These are phyloP conservation scores for Meiosimyza platycephala DNA, from an alignment of 2,888 invertebrate genomes.

Conservation along the genomic window DNA sequence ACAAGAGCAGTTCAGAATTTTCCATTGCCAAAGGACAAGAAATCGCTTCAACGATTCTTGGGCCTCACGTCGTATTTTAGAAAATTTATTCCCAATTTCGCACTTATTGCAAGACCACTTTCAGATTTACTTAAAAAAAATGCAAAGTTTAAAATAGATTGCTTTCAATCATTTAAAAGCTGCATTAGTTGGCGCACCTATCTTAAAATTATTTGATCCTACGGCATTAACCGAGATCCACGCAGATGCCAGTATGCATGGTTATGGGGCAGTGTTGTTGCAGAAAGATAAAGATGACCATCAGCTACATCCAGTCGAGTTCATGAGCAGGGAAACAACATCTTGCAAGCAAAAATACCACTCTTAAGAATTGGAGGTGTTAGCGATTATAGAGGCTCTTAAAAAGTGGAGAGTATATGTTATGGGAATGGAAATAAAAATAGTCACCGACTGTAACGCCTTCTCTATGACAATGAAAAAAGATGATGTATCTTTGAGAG, in stretches of 20 bases:
- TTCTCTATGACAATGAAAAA: conserved; percentile 38
- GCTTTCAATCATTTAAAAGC: no score
- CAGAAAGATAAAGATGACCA: conserved; percentile 45
- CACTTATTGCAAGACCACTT: no score
- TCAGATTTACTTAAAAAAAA: no score
- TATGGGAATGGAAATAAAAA: conserved; percentile 33
- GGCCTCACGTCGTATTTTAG: no score
- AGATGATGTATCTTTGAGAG: conserved; percentile 36
- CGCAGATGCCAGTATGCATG: conserved; percentile 29
- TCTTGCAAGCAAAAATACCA: conserved; percentile 44
- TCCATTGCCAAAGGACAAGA: no score
- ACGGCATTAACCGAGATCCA: conserved; percentile 7
- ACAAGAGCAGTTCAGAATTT: no score
- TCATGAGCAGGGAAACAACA: conserved; percentile 48
- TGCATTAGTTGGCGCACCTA: no score
- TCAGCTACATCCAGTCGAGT: conserved; percentile 47
- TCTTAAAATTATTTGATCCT: no score
- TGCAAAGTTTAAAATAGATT: no score
- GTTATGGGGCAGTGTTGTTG: conserved; percentile 45
- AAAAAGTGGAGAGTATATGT: conserved; percentile 48
- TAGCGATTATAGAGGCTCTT: conserved; percentile 49
- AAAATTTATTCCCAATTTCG: no score
- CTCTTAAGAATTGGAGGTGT: conserved; percentile 50
- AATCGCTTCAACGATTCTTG: no score
- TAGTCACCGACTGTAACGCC: conserved; percentile 41